Conservation (phyloP, 2,797 vertebrate genomes). For the Neomorphus geoffroyi region DNA sequence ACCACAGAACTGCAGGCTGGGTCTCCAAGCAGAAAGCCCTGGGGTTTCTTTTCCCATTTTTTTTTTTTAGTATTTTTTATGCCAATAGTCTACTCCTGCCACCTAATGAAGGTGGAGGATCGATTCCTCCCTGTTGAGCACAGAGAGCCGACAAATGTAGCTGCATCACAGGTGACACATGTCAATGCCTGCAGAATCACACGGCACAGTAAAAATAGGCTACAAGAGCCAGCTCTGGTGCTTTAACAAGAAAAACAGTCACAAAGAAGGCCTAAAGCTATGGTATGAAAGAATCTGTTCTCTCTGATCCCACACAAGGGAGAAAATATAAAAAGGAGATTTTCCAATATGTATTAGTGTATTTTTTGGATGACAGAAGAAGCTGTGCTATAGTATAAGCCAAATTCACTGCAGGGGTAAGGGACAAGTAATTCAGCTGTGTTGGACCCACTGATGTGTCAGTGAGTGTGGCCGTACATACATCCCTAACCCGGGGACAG, state of each 20-base stretch:
- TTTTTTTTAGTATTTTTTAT: conserved; percentile 61
- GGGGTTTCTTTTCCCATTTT: conserved; percentile 51
- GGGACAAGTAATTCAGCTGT: conserved; percentile 7
- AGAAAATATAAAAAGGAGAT: conserved; percentile 57
- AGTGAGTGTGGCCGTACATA: not conserved
- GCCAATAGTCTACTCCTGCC: conserved; percentile 64
- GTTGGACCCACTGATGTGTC: not conserved
- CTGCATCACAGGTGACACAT: conserved; percentile 67
- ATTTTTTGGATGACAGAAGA: conserved; percentile 51
- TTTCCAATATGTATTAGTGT: conserved; percentile 59
- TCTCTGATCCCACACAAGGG: conserved; percentile 58
- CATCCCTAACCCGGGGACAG: not conserved
- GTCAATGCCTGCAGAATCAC: conserved; percentile 68
- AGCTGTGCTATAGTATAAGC: conserved; percentile 45
- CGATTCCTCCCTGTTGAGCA: conserved; percentile 64
- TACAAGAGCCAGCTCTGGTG: conserved; percentile 40
- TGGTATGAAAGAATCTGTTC: conserved; percentile 58
- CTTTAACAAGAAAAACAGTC: conserved; percentile 66
- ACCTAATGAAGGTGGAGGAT: conserved; percentile 68
- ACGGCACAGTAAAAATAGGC: conserved; percentile 63
- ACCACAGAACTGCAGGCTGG: conserved; percentile 50
- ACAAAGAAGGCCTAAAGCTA: conserved; percentile 71
- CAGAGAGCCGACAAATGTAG: conserved; percentile 59
- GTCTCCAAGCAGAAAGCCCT: conserved; percentile 67
- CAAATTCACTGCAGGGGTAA: conserved; percentile 27